Percentiles rank a stretch among this genome's conserved stretches.
Evolutionary conservation across 2,113 vertebrate species (phyloP).

Genomic region (Tenrec ecaudatus): DNA sequence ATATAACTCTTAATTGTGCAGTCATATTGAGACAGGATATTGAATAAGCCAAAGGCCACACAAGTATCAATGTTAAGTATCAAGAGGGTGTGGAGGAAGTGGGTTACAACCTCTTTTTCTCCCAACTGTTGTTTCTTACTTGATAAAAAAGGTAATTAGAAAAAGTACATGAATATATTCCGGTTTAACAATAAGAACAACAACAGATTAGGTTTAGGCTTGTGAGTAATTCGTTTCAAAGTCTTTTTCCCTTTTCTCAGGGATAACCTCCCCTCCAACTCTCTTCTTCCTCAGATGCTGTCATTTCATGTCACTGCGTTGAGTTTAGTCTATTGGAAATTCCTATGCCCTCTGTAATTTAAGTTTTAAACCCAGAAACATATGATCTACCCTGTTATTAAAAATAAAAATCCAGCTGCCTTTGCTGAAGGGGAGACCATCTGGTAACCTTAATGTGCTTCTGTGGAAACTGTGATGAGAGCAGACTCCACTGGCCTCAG

Average conservation of each 20-base stretch:
- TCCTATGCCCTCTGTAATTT: slow-evolving; percentile 62
- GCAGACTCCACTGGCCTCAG: neutral
- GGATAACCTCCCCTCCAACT: too few relatives aligned
- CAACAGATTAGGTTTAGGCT: neutral
- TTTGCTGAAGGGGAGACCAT: neutral
- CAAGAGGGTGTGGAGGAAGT: slow-evolving; percentile 70
- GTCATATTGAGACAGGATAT: slow-evolving; percentile 65
- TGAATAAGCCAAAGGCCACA: slow-evolving; percentile 56
- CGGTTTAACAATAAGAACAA: neutral
- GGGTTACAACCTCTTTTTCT: slow-evolving; percentile 23
- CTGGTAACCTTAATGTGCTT: slow-evolving; percentile 18
- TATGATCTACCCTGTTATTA: slow-evolving; percentile 51
- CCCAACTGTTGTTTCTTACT: slow-evolving; percentile 19
- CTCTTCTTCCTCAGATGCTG: neutral
- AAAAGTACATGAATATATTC: neutral
- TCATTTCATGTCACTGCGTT: slow-evolving; percentile 44
- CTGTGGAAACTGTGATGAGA: neutral
- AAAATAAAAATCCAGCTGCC: neutral
- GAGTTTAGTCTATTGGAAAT: slow-evolving; percentile 53
- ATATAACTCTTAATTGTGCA: slow-evolving; percentile 39
- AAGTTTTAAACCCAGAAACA: slow-evolving; percentile 48
- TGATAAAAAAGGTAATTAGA: neutral
- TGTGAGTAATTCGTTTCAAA: neutral
- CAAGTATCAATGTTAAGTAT: neutral
- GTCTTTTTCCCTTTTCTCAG: neutral